Conservation (phyloP, 1,140 invertebrate genomes). For the Arctopsyche grandis region DNA sequence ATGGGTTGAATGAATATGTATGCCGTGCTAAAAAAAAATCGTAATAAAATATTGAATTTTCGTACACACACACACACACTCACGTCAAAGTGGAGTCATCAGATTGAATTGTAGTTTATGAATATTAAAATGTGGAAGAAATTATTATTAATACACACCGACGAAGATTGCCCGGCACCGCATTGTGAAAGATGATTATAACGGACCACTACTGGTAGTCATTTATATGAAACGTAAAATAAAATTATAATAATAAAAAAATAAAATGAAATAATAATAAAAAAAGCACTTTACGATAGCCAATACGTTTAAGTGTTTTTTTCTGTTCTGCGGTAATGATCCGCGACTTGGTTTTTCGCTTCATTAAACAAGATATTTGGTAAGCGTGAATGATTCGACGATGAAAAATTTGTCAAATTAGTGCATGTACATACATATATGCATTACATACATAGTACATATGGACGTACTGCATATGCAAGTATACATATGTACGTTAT, state of each 20-base stretch:
- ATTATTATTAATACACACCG: slow-evolving; percentile 25
- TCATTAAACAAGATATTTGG: slow-evolving; percentile 31
- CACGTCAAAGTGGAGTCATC: not conserved
- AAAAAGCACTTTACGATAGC: slow-evolving; percentile 28
- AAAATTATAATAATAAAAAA: not conserved
- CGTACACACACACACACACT: not conserved
- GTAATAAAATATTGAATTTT: too few relatives aligned
- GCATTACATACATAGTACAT: too few relatives aligned
- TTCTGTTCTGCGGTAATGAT: slow-evolving; percentile 31
- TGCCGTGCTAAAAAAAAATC: too few relatives aligned
- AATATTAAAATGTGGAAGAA: slow-evolving; percentile 30
- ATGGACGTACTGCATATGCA: not conserved
- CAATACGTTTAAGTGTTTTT: slow-evolving; percentile 36
- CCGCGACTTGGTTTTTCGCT: slow-evolving; percentile 33
- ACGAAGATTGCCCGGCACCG: slow-evolving; percentile 28
- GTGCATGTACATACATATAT: too few relatives aligned
- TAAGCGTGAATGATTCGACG: slow-evolving; percentile 28
- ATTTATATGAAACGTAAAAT: slow-evolving; percentile 19
- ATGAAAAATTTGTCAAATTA: not conserved
- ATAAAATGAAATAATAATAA: not conserved
- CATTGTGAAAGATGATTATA: slow-evolving; percentile 40
- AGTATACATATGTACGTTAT: not conserved
- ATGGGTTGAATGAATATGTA: too few relatives aligned
- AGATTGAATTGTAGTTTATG: slow-evolving; percentile 6
- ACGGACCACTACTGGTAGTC: slow-evolving; percentile 32